Percentiles rank a stretch among this genome's conserved stretches.
These are phyloP conservation scores for Condylura cristata DNA, from an alignment of 2,113 vertebrate genomes.

Conservation along the genomic window DNA sequence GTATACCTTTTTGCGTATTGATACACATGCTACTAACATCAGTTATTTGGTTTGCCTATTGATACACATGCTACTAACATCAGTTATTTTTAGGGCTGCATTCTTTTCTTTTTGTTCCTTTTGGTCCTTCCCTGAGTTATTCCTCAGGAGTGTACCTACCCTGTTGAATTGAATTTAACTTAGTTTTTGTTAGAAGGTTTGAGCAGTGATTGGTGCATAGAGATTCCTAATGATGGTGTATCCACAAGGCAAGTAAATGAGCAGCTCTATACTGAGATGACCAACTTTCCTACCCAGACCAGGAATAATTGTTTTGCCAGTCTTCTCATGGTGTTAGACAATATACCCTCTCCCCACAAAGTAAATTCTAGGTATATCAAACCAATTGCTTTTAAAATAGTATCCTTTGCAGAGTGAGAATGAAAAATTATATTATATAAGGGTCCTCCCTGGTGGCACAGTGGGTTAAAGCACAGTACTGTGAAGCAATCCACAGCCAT, in stretches of 20 bases:
- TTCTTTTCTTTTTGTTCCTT: constrained; percentile 3
- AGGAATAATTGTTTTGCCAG: constrained; percentile 23
- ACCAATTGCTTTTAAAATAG: neutral
- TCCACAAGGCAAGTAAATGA: neutral
- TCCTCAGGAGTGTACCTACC: constrained; percentile 34
- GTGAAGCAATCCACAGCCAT: too few species aligned
- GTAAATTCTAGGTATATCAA: constrained; percentile 9
- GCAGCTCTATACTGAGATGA: constrained; percentile 39
- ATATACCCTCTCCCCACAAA: neutral
- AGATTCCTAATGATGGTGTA: constrained; percentile 31
- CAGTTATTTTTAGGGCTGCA: neutral
- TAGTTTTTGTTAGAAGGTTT: constrained; percentile 23
- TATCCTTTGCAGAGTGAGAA: constrained; percentile 1
- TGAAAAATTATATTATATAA: too few species aligned
- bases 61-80: too few species aligned
- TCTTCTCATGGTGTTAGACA: neutral
- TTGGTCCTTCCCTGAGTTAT: neutral
- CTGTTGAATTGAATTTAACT: constrained; percentile 54
- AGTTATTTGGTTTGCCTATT: too few species aligned
- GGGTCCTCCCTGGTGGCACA: too few species aligned
- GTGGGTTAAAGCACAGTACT: too few species aligned
- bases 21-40: too few species aligned
- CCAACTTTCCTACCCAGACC: neutral
- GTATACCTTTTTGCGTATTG: too few species aligned
- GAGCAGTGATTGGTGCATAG: constrained; percentile 8